phyloP scores from a whole-genome alignment of 2,888 invertebrate genomes.

The Imbricaverruca yamaguchii region DNA sequence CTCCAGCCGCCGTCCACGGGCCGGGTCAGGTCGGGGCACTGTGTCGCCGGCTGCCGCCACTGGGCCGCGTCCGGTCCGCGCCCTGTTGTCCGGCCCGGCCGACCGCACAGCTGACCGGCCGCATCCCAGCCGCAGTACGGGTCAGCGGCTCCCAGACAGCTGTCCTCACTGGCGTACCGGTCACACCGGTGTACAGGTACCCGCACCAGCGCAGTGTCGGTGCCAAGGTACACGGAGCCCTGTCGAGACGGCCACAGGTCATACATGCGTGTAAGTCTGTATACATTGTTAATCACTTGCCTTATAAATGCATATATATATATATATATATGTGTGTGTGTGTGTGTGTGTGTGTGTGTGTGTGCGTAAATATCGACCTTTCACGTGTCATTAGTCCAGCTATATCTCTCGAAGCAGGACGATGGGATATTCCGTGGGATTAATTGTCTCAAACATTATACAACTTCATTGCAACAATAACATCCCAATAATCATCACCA shows the following conservation, averaged over 20 bases:
- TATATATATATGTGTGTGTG: no score
- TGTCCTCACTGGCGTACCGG: conserved; percentile 58
- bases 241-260: conserved; percentile 35
- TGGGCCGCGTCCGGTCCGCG: conserved; percentile 54
- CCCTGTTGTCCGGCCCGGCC: conserved; percentile 60
- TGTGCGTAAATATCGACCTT: no score
- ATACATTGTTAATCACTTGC: no score
- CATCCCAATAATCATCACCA: no score
- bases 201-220: conserved; percentile 57
- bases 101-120: conserved; percentile 60
- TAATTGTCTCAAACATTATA: no score
- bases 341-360: no score
- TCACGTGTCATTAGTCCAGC: no score
- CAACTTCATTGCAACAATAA: no score
- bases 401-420: no score
- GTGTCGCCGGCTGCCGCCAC: conserved; percentile 64
- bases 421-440: no score
- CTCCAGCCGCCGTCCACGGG: conserved; percentile 78
- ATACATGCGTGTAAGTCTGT: no score
- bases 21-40: conserved; percentile 51
- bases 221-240: conserved; percentile 70
- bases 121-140: conserved; percentile 94
- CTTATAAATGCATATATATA: no score
- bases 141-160: conserved; percentile 76
- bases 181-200: conserved; percentile 70